Conservation (phyloP, 2,888 invertebrate species). For the Acrobasis suavella region DNA sequence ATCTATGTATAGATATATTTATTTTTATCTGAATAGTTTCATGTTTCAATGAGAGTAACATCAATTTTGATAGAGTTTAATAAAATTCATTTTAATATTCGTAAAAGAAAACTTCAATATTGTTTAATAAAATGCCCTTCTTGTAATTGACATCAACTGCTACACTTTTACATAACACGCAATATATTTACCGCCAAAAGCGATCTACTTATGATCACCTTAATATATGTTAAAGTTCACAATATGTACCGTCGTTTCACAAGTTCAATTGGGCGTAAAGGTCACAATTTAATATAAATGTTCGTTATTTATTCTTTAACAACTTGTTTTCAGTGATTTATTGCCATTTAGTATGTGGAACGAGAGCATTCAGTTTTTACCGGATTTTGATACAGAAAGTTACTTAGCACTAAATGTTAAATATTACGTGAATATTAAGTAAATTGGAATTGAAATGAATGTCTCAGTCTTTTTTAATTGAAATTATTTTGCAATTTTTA, state of each 20-base stretch:
- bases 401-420: conserved; percentile 13
- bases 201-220: conserved; percentile 23
- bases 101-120: not conserved
- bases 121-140: conserved; percentile 10
- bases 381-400: conserved; percentile 20
- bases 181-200: conserved; percentile 22
- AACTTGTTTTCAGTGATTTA: conserved; percentile 19
- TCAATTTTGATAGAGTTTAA: no score
- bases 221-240: conserved; percentile 23
- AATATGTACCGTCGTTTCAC: conserved; percentile 12
- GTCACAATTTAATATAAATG: conserved; percentile 22
- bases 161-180: conserved; percentile 10
- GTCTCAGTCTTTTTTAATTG: not conserved
- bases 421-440: conserved; percentile 16
- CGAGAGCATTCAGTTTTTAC: conserved; percentile 11
- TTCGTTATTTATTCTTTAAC: conserved; percentile 19
- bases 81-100: not conserved
- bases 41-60: not conserved
- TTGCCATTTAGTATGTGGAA: conserved; percentile 15
- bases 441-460: not conserved
- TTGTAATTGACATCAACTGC: conserved; percentile 16
- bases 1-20: not conserved
- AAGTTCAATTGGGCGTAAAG: conserved; percentile 21
- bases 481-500: not conserved
- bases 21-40: not conserved